Evolutionary conservation across 2,888 invertebrate species (phyloP).

Genomic region (Tuta absoluta): DNA sequence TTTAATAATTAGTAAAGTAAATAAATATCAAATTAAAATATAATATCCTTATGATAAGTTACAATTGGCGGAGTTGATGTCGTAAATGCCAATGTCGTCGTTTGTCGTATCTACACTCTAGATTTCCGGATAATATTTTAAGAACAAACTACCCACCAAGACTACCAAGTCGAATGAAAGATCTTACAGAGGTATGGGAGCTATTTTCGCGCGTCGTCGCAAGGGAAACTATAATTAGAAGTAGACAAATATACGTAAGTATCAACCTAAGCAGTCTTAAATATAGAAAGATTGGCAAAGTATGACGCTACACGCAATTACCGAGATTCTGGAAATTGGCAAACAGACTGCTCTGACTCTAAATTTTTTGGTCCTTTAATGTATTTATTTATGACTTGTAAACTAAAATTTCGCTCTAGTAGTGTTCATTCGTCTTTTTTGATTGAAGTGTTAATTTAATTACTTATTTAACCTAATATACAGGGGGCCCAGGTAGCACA

Average conservation of each 20-base stretch:
- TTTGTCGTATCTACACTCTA: neutral
- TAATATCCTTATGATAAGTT: neutral
- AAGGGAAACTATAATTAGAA: conserved; percentile 61
- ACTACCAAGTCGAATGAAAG: conserved; percentile 11
- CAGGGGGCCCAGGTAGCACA: too few species aligned
- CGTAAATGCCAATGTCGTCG: conserved; percentile 5
- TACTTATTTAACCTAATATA: too few species aligned
- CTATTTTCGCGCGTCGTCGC: conserved; percentile 59
- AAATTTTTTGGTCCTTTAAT: neutral
- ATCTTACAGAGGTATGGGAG: conserved; percentile 40
- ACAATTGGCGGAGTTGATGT: neutral
- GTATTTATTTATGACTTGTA: too few species aligned
- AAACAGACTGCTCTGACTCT: neutral
- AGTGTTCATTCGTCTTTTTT: too few species aligned
- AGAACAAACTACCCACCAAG: conserved; percentile 15
- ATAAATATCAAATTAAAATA: neutral
- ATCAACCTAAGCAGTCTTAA: conserved; percentile 51
- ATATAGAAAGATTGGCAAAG: conserved; percentile 44
- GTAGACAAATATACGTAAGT: conserved; percentile 58
- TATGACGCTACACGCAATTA: conserved; percentile 43
- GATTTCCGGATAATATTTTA: conserved; percentile 11
- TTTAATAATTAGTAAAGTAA: neutral
- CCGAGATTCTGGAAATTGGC: neutral
- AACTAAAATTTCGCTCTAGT: too few species aligned
- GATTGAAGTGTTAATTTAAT: too few species aligned